A percentile compares a stretch with the other conserved stretches of the same genome.
These are phyloP conservation scores for Drosophila nannoptera DNA, from an alignment of 1,140 invertebrate species.

Conservation along the genomic window DNA sequence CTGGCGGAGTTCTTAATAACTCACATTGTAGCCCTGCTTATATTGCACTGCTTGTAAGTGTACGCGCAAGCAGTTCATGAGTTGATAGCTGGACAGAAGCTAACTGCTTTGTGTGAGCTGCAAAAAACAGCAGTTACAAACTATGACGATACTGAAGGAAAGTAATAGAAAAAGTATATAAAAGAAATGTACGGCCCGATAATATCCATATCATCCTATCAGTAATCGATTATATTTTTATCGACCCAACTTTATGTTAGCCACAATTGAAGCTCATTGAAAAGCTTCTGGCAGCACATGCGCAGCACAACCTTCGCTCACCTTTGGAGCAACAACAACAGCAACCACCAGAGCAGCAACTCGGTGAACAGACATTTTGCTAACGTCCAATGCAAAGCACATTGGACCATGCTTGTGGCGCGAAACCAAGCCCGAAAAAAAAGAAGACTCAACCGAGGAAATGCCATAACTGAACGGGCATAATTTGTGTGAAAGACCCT, in stretches of 20 bases:
- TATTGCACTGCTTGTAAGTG: neutral
- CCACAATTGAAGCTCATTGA: neutral
- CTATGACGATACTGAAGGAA: too few relatives aligned
- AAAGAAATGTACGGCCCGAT: neutral
- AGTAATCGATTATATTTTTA: constrained; percentile 9
- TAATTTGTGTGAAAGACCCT: constrained; percentile 56
- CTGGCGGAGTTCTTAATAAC: neutral
- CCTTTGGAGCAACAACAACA: constrained; percentile 52
- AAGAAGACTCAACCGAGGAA: constrained; percentile 25
- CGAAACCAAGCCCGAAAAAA: constrained; percentile 26
- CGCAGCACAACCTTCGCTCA: constrained; percentile 44
- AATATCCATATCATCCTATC: too few relatives aligned
- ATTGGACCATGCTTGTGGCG: constrained; percentile 43
- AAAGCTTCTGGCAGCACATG: constrained; percentile 54
- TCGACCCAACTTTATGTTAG: neutral
- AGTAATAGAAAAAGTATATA: neutral
- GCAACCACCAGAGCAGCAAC: constrained; percentile 4
- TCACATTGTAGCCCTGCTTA: neutral
- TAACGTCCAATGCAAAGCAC: constrained; percentile 44
- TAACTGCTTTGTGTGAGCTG: neutral
- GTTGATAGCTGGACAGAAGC: neutral
- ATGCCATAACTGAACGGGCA: constrained; percentile 44
- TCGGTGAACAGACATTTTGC: too few relatives aligned
- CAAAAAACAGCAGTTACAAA: too few relatives aligned
- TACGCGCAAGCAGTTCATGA: neutral